These are phyloP conservation scores for Pristionchus japonicus DNA, from an alignment of 2,888 invertebrate genomes.

Conservation along the genomic window DNA sequence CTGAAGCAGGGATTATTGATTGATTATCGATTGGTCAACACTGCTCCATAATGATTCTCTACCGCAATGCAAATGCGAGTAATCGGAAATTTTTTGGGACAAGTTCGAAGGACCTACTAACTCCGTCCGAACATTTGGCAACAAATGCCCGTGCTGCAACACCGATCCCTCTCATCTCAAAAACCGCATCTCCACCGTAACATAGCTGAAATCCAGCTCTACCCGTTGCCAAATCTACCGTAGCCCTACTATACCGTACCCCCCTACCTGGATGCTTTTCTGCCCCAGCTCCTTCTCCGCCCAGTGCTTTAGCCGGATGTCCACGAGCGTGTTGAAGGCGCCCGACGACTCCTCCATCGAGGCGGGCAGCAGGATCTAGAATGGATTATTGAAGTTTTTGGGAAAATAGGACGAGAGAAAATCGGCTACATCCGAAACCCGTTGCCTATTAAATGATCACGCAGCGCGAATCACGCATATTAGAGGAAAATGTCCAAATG, in stretches of 20 bases:
- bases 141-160: too few species aligned
- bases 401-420: not conserved
- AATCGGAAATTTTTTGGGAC: too few species aligned
- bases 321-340: constrained; percentile 81
- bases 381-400: not conserved
- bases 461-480: too few species aligned
- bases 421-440: not conserved
- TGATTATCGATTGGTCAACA: too few species aligned
- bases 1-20: constrained; percentile 57
- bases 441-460: not conserved
- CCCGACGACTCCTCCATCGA: constrained; percentile 83
- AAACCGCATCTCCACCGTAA: too few species aligned
- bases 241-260: not conserved
- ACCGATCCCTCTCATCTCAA: too few species aligned
- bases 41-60: too few species aligned
- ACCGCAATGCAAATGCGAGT: too few species aligned
- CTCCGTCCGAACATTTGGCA: too few species aligned
- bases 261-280: constrained; percentile 85
- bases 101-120: too few species aligned
- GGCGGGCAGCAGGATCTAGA: constrained; percentile 89
- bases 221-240: not conserved
- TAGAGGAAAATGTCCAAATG: too few species aligned
- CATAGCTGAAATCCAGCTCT: not conserved
- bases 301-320: constrained; percentile 96
- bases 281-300: constrained; percentile 90